Evolutionary conservation across 2,113 vertebrate species (phyloP), one percentile per base, ranked within the genome.

Genomic region (Entosphenus tridentatus): DNA sequence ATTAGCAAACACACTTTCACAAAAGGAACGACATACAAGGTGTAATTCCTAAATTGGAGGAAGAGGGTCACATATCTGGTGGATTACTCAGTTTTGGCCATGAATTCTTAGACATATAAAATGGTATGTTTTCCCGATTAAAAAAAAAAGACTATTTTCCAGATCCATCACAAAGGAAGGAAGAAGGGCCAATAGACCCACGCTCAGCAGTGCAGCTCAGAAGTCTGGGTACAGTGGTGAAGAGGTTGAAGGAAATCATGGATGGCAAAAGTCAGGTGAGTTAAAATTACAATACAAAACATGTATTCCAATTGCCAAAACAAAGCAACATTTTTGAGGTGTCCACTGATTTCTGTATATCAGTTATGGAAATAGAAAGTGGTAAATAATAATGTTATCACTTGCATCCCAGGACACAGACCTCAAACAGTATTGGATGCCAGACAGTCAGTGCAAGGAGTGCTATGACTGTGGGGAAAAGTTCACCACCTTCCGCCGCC

Each of bases 371-470:
- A 65, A 16, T 9, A 9, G 8, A n/a, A n/a, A 65, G 8, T 9
- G 9, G n/a, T 65, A 11, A 21, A 16, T 21, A 65, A 16, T 16
- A 8, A 21, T 65, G n/a, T 65, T 65, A 65, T 65, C 62, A 65
- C 21, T 65, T 65, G 62, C 56, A 56, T 55, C 73, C 2, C 69
- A 98, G 93, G 90, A 98, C 77, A 96, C 89, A 71, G 93, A 96
- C 74, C 78, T 98, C 79, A 98, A 98, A 78, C 93, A 98, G 70
- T 98, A 98, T 78, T 98, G 93, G 93, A 98, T 98, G 93, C 93
- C 93, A 7, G 93, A 98, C 72, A 96, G 89, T 77, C 93, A 96
- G 70, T 98, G 93, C 75, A 98, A 95, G 72, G 90, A 98, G 74
- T 98, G 93, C 72, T 98, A 98, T 13, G 92, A 98, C 78, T 98